Base-by-base conservation (phyloP, 37 sponge, comb jelly and placozoan genomes). In the Chondrilla cf. caribensis region DNA sequence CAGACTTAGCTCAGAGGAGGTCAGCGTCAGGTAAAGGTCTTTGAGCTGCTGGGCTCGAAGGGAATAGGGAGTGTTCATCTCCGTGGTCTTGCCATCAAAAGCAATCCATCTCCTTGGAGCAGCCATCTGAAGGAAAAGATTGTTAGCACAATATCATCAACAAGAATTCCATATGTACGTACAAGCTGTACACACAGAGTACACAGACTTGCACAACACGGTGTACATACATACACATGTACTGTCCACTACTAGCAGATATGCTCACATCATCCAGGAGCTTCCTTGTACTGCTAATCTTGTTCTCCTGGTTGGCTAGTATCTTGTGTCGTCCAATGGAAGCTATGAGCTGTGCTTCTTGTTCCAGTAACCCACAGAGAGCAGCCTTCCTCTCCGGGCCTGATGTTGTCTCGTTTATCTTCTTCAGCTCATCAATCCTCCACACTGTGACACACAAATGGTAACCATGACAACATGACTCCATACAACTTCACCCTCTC, bases 381-480 rank as follows among this genome's bases (percentile, higher is more conserved):
- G 98, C 98, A 14, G 96, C 98, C 87, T 97, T 97, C 73, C 96
- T 81, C 86, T 92, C 93, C 7, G 98, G 82, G 17, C 98, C 98
- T 38, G 66, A 26, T 0, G 84, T 87, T 11, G 84, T 90, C 38
- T 82, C 68, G 60, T 92, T 90, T 43, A 97, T 97, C n/a, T 58
- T 59, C 36, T 79, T 54, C 26, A 95, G 38, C 70, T 97, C 93
- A 41, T 95, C 98, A 57, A 80, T 59, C 5, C 98, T 81, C 98
- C 98, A 97, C 85, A 89, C 92, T 92, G 37, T 8, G 32, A 47
- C 51, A 47, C 51, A 47, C 51, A 47, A 47, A 47, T 6, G 51
- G 51, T 47, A 47, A 47, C 51, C 11, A 47, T 47, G 51, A 47
- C 51, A 47, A 8, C 7, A 5, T 18, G 66, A 8, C 66, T 29